Base-by-base conservation (phyloP, 2,888 invertebrate species). In the Escarpia spicata region DNA sequence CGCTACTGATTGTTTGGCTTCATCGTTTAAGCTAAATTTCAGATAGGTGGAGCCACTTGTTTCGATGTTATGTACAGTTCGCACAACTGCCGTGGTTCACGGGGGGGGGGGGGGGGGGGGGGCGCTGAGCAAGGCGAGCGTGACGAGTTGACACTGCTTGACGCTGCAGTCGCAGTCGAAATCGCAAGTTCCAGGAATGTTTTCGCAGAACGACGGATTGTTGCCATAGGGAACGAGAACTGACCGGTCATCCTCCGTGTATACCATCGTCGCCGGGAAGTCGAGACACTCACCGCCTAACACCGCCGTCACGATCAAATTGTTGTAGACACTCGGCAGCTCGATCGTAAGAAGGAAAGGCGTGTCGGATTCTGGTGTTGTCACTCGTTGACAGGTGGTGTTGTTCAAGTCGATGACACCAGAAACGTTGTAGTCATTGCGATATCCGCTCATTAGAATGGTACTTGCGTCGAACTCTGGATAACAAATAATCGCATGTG, bases 131-230 rank as follows among this genome's bases (percentile, higher is more conserved):
- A 91, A n/a, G n/a, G 31, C 19, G 12, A 91, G 91, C 19, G 91
- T n/a, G n/a, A 91, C 91, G n/a, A 91, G 2, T n/a, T 91, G 91
- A 91, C 91, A 91, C 91, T 4, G 15, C n/a, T n/a, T 91, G 91
- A 4, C 91, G 91, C 44, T 44, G 90, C 90, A 90, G 91, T 91
- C 91, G 91, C 91, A 91, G 91, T 91, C 91, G 91, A 91, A 91
- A 6, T 6, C 91, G 31, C 91, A 91, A 0, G 91, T 31, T 31
- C 91, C 37, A 91, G 91, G 91, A 26, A 91, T 31, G 90, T 90
- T 8, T 8, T 90, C 90, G 15, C 90, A 90, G 37, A 37, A 37
- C 37, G 37, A 37, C 0, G 37, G 37, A 37, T 37, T 37, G 37
- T 37, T 37, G 37, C 1, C 37, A 37, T 37, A 37, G 37, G 37